Conservation (phyloP, 2,113 vertebrate species). For the Acrocephalus kingi region DNA sequence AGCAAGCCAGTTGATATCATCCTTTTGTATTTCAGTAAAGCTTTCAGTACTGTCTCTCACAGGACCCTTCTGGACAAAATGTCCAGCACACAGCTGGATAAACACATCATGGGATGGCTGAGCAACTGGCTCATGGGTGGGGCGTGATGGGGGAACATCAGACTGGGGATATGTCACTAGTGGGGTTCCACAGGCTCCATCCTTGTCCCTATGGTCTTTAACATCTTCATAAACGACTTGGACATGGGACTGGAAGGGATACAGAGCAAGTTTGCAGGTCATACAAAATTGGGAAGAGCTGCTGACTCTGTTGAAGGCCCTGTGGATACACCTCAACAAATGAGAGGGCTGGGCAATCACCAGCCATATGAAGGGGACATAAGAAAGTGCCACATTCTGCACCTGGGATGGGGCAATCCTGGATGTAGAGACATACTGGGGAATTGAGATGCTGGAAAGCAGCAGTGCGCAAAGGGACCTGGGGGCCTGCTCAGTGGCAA, state of each 20-base stretch:
- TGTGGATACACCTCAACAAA: background rate
- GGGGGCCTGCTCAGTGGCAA: background rate
- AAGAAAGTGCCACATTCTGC: accelerated
- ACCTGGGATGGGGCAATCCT: background rate
- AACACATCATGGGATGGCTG: background rate
- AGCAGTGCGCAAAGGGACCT: background rate
- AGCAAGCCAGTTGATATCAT: background rate
- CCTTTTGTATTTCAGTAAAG: background rate
- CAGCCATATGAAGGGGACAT: background rate
- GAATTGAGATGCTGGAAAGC: background rate
- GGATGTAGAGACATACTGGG: accelerated
- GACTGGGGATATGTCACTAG: too few relatives aligned
- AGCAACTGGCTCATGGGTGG: background rate
- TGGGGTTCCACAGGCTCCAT: background rate
- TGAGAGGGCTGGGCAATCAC: background rate
- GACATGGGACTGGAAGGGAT: too few relatives aligned
- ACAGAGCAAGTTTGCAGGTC: background rate
- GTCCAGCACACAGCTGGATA: background rate
- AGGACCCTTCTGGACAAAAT: background rate
- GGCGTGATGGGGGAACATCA: background rate
- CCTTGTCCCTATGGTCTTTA: accelerated
- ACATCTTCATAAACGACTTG: background rate
- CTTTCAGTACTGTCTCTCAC: background rate
- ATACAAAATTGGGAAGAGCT: background rate
- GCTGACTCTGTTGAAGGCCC: accelerated